phyloP scores from a whole-genome alignment of 1,140 invertebrate genomes.

The Drosophila lini region DNA sequence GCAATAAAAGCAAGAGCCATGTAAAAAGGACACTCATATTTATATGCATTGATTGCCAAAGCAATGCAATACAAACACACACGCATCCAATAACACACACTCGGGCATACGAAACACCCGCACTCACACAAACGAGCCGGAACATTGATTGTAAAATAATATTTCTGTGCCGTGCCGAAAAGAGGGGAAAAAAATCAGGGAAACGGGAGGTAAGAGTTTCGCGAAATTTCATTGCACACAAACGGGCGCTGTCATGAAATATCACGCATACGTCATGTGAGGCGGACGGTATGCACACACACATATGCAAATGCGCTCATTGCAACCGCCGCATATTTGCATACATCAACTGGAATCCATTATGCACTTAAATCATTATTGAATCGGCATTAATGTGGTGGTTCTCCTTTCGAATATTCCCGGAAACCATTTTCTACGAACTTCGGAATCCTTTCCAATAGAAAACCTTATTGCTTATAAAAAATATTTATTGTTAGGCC shows the following conservation, averaged over 20 bases:
- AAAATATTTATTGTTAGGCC: no score
- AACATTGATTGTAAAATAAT: conserved; percentile 81
- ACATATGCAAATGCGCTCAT: conserved; percentile 43
- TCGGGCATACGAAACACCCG: neutral
- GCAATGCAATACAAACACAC: conserved; percentile 66
- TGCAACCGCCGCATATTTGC: conserved; percentile 37
- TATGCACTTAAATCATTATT: conserved; percentile 42
- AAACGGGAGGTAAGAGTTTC: neutral
- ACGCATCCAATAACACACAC: conserved; percentile 2
- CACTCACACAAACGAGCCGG: conserved; percentile 20
- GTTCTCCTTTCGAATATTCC: conserved; percentile 86
- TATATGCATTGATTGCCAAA: conserved; percentile 82
- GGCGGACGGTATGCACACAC: conserved; percentile 4
- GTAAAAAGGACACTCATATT: conserved; percentile 81
- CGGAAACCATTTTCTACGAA: conserved; percentile 95
- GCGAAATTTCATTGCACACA: conserved; percentile 53
- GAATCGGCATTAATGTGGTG: conserved; percentile 18
- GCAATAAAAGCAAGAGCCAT: conserved; percentile 76
- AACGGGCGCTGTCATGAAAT: conserved; percentile 49
- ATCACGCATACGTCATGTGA: conserved; percentile 60
- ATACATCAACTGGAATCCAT: conserved; percentile 26
- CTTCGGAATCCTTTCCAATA: conserved; percentile 61
- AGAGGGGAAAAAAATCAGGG: conserved; percentile 9
- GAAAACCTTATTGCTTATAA: no score
- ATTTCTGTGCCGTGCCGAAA: conserved; percentile 49